These are phyloP conservation scores for Apis florea DNA, from an alignment of 1,140 invertebrate genomes.

Conservation along the genomic window DNA sequence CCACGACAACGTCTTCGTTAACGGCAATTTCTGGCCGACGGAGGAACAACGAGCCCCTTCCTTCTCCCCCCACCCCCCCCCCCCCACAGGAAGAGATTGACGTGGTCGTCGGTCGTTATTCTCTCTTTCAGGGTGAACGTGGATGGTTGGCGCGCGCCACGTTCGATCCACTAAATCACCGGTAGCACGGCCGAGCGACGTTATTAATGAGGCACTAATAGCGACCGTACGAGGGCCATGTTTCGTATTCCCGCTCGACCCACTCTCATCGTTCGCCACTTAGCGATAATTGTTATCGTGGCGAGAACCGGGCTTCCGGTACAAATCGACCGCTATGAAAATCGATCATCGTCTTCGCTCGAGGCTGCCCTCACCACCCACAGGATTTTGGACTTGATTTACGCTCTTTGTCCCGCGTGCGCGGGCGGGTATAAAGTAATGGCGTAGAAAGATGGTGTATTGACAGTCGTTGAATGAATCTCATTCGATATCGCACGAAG, in stretches of 20 bases:
- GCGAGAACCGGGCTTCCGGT: slow-evolving; percentile 35
- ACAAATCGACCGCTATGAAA: slow-evolving; percentile 48
- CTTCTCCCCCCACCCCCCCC: too few species aligned
- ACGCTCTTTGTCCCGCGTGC: not conserved
- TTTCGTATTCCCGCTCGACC: slow-evolving; percentile 61
- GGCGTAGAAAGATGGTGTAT: too few species aligned
- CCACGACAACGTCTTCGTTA: slow-evolving; percentile 55
- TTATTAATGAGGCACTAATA: slow-evolving; percentile 69
- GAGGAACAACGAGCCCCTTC: not conserved
- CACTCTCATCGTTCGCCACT: slow-evolving; percentile 63
- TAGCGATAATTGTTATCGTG: slow-evolving; percentile 64
- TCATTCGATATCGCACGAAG: not conserved
- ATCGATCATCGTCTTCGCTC: slow-evolving; percentile 49
- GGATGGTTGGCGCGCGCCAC: slow-evolving; percentile 5
- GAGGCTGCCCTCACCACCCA: not conserved
- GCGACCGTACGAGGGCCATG: slow-evolving; percentile 51
- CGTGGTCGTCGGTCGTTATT: slow-evolving; percentile 55
- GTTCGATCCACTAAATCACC: slow-evolving; percentile 57
- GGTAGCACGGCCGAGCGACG: slow-evolving; percentile 58
- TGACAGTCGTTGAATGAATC: not conserved
- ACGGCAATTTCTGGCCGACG: slow-evolving; percentile 48
- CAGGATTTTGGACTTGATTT: slow-evolving; percentile 15
- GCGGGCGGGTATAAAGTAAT: not conserved
- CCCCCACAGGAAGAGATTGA: slow-evolving; percentile 42
- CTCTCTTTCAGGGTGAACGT: slow-evolving; percentile 39